Conservation (phyloP, 2,113 vertebrate genomes). For the Pelvicachromis taeniatus region DNA sequence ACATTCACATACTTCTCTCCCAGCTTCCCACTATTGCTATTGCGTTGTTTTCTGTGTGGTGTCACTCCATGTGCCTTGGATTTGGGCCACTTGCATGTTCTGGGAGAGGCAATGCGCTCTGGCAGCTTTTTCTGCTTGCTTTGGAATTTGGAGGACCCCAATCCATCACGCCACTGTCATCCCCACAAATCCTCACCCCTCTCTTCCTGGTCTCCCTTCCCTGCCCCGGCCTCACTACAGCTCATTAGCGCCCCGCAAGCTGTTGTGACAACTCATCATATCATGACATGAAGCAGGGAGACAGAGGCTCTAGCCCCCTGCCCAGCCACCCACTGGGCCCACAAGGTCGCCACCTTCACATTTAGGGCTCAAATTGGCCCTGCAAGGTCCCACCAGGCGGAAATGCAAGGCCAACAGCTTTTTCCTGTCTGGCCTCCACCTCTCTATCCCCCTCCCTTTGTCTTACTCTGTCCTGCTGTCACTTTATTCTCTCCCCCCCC, state of each 20-base stretch:
- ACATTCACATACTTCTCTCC: background rate
- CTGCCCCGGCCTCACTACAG: slow-evolving; percentile 63
- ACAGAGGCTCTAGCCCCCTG: slow-evolving; percentile 34
- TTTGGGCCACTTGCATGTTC: slow-evolving; percentile 51
- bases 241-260: slow-evolving; percentile 74
- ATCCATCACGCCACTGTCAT: slow-evolving; percentile 76
- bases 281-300: slow-evolving; percentile 74
- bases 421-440: slow-evolving; percentile 60
- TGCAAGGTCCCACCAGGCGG: slow-evolving; percentile 69
- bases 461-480: slow-evolving; percentile 47
- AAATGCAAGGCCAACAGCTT: slow-evolving; percentile 72
- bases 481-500: slow-evolving; percentile 23
- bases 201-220: background rate
- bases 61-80: slow-evolving; percentile 52
- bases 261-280: slow-evolving; percentile 79
- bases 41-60: slow-evolving; percentile 24
- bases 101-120: slow-evolving; percentile 55
- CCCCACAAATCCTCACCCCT: slow-evolving; percentile 34
- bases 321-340: slow-evolving; percentile 36
- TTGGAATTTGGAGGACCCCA: slow-evolving; percentile 70
- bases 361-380: slow-evolving; percentile 75
- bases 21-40: background rate
- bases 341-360: slow-evolving; percentile 73
- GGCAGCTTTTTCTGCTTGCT: slow-evolving; percentile 71
- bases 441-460: slow-evolving; percentile 36